A percentile compares a stretch with the other conserved stretches of the same genome.
Evolutionary conservation across 2,113 vertebrate genomes (phyloP).

Genomic region (Labeo catla): DNA sequence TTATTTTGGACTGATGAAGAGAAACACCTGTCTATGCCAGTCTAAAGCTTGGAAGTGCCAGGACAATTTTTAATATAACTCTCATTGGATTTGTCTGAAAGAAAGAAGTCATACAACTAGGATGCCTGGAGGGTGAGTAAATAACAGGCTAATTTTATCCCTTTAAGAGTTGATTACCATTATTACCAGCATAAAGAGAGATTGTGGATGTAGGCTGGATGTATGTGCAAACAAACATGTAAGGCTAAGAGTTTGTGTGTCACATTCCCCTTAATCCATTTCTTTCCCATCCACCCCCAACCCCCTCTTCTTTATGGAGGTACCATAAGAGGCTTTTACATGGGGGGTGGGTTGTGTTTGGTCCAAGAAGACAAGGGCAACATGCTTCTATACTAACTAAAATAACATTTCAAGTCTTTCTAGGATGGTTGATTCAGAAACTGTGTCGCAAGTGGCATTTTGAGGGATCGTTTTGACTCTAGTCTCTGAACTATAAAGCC

Average conservation of each 20-base stretch:
- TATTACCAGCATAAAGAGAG: too few relatives aligned
- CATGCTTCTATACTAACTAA: neutral
- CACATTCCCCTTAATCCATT: slow-evolving; percentile 19
- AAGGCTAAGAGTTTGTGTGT: neutral
- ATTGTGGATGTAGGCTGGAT: too few relatives aligned
- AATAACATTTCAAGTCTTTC: neutral
- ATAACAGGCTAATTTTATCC: too few relatives aligned
- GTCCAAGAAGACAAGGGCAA: neutral
- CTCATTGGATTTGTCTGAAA: too few relatives aligned
- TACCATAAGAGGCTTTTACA: slow-evolving; percentile 42
- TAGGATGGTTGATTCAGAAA: neutral
- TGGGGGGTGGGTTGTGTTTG: slow-evolving; percentile 15
- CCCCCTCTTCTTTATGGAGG: slow-evolving; percentile 15
- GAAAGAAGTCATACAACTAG: too few relatives aligned
- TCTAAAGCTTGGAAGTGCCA: too few relatives aligned
- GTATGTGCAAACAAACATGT: neutral
- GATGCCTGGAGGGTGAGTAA: too few relatives aligned
- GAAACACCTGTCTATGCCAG: too few relatives aligned
- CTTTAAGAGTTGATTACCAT: too few relatives aligned
- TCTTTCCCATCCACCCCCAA: slow-evolving; percentile 8
- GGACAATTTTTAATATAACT: too few relatives aligned
- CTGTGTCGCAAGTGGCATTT: neutral
- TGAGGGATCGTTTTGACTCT: neutral
- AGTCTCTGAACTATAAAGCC: neutral
- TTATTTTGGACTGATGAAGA: too few relatives aligned